Evolutionary conservation across 2,113 vertebrate genomes (phyloP), one percentile per base, ranked within the genome.

Genomic region (Glaucidium brasilianum): DNA sequence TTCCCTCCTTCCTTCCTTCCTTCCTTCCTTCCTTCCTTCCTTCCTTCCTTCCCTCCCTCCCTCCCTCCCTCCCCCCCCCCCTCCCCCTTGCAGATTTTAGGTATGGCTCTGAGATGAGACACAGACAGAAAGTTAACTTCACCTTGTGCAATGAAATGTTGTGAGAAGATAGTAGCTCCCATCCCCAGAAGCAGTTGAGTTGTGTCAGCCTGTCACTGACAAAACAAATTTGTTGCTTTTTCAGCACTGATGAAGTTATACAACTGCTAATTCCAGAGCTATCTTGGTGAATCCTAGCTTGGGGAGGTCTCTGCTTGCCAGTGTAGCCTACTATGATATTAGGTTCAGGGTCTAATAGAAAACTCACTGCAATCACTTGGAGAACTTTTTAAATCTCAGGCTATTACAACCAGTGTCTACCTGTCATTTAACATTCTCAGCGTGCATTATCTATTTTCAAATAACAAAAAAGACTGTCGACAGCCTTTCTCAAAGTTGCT

Each of bases 81-180:
- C 13, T 5, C 41, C 6, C 13, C 13, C 41, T 17, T 79, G 37
- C 37, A 37, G 32, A 72, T 59, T 79, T 63, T 30, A 86, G 12
- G 23, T 67, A 35, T 35, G 22, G 29, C 25, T 67, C 9, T 62
- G 23, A 25, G 12, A 23, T 72, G 37, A 39, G 45, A 72, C 35
- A 23, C 20, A n/a, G 55, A 34, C 0, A 10, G 47, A 49, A 77
- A 79, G 9, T 41, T 39, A 39, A 53, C 25, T 30, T 62, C 30
- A 56, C 20, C 11, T 52, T 29, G 11, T 47, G 25, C 35, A 30
- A 35, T 0, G 0, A 25, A 56, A 35, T 17, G 30, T 15, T 63
- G 37, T 9, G 34, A 63, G 20, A 37, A 71, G 34, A 11, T 32
- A 55, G 32, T 8, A 9, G 34, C 19, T 59, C 34, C 17, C 6